These are phyloP conservation scores for Euproctis similis DNA, from an alignment of 2,888 invertebrate genomes.

Conservation along the genomic window DNA sequence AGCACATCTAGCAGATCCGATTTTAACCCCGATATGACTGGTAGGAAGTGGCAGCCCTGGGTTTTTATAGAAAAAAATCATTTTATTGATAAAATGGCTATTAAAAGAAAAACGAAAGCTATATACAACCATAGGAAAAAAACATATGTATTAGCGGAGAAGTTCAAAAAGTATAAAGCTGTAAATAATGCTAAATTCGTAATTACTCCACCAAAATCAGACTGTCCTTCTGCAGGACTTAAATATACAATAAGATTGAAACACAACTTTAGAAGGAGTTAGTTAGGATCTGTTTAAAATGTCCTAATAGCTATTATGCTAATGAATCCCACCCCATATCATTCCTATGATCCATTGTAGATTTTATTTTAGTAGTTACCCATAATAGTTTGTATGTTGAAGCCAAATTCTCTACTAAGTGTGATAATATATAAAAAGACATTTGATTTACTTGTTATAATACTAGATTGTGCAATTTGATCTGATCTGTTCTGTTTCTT, in stretches of 20 bases:
- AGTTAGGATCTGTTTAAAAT: constrained; percentile 27
- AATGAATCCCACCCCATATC: constrained; percentile 44
- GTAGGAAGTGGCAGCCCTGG: constrained; percentile 72
- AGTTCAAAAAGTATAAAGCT: constrained; percentile 62
- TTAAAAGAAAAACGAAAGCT: constrained; percentile 53
- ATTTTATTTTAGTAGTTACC: constrained; percentile 51
- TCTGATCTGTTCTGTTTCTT: constrained; percentile 42
- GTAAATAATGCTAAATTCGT: constrained; percentile 53
- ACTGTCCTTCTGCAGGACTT: constrained; percentile 41
- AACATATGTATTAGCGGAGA: constrained; percentile 54
- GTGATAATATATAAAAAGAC: constrained; percentile 57
- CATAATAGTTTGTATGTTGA: constrained; percentile 44
- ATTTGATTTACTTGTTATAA: constrained; percentile 17
- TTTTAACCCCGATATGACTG: constrained; percentile 64
- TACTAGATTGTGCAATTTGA: constrained; percentile 49
- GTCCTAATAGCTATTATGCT: constrained; percentile 22
- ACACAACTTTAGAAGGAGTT: constrained; percentile 44
- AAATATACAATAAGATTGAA: constrained; percentile 67
- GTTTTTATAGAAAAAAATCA: constrained; percentile 62
- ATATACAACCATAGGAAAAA: constrained; percentile 57
- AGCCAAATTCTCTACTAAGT: constrained; percentile 61
- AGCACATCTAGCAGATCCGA: constrained; percentile 45
- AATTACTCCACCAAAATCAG: constrained; percentile 53
- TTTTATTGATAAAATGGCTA: constrained; percentile 66
- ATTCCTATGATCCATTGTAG: constrained; percentile 47